A percentile compares a stretch with the other conserved stretches of the same genome.
Evolutionary conservation across 2,888 invertebrate species (phyloP).

Genomic region (Polydrusus tereticollis): DNA sequence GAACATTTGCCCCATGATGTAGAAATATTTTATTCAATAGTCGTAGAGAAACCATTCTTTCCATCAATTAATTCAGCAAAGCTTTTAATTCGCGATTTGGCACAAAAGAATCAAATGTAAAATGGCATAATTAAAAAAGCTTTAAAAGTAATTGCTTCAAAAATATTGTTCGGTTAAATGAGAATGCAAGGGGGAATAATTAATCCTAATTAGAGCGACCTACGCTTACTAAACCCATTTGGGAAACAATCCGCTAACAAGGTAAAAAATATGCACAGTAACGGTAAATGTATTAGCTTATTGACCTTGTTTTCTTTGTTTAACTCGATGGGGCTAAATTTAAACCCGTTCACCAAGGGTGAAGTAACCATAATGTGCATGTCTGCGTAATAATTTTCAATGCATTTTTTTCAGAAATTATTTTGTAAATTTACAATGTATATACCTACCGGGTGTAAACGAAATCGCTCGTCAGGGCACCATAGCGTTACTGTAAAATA

Average conservation of each 20-base stretch:
- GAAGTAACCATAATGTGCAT: too few species aligned
- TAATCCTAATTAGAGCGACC: slow-evolving; percentile 19
- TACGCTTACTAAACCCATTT: slow-evolving; percentile 30
- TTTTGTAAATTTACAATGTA: too few species aligned
- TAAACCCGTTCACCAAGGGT: neutral
- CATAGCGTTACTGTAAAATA: too few species aligned
- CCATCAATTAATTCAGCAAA: neutral
- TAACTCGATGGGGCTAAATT: neutral
- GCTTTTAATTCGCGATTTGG: neutral
- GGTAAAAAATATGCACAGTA: slow-evolving; percentile 20
- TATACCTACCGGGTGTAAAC: too few species aligned
- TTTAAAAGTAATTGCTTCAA: slow-evolving; percentile 7
- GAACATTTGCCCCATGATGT: too few species aligned
- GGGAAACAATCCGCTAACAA: slow-evolving; percentile 23
- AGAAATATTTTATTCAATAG: too few species aligned
- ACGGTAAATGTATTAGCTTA: neutral
- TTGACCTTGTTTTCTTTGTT: neutral
- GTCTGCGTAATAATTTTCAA: too few species aligned
- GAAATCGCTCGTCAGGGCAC: too few species aligned
- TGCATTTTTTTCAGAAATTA: too few species aligned
- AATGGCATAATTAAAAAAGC: slow-evolving; percentile 12
- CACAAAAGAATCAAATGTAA: neutral
- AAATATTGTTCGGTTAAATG: slow-evolving; percentile 17
- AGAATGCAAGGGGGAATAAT: slow-evolving; percentile 21
- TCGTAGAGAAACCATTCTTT: too few species aligned